These are phyloP conservation scores for Nettapus auritus DNA, from an alignment of 2,113 vertebrate species.

Conservation along the genomic window DNA sequence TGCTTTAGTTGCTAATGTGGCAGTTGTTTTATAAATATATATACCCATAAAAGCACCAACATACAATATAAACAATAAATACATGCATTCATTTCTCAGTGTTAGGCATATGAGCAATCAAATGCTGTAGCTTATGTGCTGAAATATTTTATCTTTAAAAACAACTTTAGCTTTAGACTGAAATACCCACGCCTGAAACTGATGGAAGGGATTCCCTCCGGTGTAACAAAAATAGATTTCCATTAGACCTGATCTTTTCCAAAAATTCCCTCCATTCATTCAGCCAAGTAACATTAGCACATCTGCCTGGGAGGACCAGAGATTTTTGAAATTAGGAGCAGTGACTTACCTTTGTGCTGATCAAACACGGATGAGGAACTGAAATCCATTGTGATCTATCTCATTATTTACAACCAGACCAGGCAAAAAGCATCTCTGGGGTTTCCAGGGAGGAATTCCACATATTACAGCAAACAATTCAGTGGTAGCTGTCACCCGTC, in stretches of 20 bases:
- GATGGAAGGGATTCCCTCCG: not conserved
- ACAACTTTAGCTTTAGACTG: not conserved
- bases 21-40: not conserved
- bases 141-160: not conserved
- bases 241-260: not conserved
- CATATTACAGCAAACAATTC: slow-evolving; percentile 3
- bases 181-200: not conserved
- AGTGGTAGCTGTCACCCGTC: slow-evolving; percentile 6
- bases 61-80: not conserved
- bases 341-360: slow-evolving; percentile 86
- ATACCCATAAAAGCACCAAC: not conserved
- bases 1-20: not conserved
- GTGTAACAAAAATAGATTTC: not conserved
- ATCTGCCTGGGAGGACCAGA: not conserved
- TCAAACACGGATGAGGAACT: slow-evolving; percentile 86
- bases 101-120: not conserved
- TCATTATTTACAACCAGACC: slow-evolving; percentile 52
- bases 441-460: slow-evolving; percentile 36
- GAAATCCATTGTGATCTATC: slow-evolving; percentile 84
- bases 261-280: not conserved
- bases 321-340: slow-evolving; percentile 18
- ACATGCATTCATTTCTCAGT: not conserved
- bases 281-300: not conserved
- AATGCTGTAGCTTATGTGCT: not conserved
- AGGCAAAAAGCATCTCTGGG: slow-evolving; percentile 39